Base-by-base conservation (phyloP, 2,888 invertebrate genomes). In the Xestia ashworthii region DNA sequence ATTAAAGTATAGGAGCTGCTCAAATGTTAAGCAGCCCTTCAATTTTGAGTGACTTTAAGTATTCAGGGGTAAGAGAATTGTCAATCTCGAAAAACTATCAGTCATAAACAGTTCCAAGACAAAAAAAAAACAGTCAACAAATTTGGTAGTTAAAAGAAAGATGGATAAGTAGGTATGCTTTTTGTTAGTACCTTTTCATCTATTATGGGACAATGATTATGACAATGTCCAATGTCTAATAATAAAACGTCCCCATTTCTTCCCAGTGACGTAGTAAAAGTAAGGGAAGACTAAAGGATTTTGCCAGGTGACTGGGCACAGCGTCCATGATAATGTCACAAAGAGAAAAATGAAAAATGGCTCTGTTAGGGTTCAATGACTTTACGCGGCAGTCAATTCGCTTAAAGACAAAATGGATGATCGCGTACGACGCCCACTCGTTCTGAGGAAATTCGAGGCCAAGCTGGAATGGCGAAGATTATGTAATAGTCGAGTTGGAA, bases 331-430 rank as follows among this genome's bases (percentile, higher is more conserved):
- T 81, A 71, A 76, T 71, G 76, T 81, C 70, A 81, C 80, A 81
- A 67, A 76, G 67, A 76, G 81, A 76, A 76, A 81, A 76, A 76
- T 80, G 66, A 76, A 67, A 80, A 81, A 81, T 81, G 48, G 44
- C 71, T 66, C 65, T 67, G 74, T 50, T 64, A 81, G 44, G 71
- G 80, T 81, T 81, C 80, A 68, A 76, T 76, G 62, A 81, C 76
- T 76, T 81, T 67, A 68, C 70, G 60, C 66, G 80, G 79, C 73
- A 80, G 80, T 67, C 58, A 71, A 78, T 71, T 78, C 79, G 78
- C 44, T 78, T 71, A 19, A 65, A 71, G 71, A 78, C 66, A 79
- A 80, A 80, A 80, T 79, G 66, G 73, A 62, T 80, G 79, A 32
- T 80, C 60, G 60, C 53, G 41, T 80, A 41, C n/a, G 16, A 73